Conservation (phyloP, 2,797 vertebrate species). For the Diplodus puntazzo region DNA sequence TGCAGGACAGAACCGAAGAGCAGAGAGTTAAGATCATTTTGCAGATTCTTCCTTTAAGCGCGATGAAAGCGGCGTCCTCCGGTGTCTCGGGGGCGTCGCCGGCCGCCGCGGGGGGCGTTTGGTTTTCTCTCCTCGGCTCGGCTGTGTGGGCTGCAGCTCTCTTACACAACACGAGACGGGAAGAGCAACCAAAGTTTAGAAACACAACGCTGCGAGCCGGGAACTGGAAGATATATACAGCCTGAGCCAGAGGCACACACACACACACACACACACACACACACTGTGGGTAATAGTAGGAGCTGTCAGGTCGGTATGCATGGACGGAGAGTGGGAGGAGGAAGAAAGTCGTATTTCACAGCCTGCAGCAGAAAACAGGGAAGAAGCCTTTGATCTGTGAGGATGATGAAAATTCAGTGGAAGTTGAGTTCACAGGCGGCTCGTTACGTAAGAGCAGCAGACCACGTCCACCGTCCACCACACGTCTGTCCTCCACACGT, state of each 20-base stretch:
- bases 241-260: conserved; percentile 19
- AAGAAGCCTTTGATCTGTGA: conserved; percentile 67
- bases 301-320: conserved; percentile 39
- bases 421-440: conserved; percentile 48
- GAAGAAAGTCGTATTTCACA: conserved; percentile 37
- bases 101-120: background rate
- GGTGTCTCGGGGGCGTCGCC: background rate
- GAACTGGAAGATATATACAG: conserved; percentile 8
- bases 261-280: background rate
- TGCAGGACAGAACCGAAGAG: background rate
- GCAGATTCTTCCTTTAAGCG: background rate
- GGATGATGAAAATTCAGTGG: conserved; percentile 40
- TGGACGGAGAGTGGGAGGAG: conserved; percentile 46
- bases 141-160: conserved; percentile 36
- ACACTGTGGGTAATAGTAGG: conserved; percentile 9
- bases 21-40: background rate
- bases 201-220: conserved; percentile 9
- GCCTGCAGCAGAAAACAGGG: conserved; percentile 45
- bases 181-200: conserved; percentile 35
- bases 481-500: too few species aligned
- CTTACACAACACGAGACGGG: conserved; percentile 38
- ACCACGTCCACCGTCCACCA: conserved; percentile 4
- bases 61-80: background rate
- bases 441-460: conserved; percentile 57
- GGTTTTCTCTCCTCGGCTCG: background rate